Evolutionary conservation across 2,888 invertebrate genomes (phyloP).

Genomic region (Hirtodrosophila duncani): DNA sequence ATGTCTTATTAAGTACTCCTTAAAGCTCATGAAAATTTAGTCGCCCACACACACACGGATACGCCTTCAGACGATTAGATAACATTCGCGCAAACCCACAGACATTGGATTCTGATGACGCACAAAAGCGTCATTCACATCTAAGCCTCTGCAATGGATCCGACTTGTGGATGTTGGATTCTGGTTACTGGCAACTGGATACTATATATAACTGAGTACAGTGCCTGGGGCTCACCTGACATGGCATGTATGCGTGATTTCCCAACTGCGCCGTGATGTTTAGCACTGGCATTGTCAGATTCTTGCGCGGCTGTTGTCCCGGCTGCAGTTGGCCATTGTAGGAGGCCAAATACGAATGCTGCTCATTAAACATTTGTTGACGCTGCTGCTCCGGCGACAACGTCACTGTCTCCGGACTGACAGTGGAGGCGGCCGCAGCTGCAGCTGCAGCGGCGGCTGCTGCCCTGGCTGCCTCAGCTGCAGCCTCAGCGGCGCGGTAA

Average conservation of each 20-base stretch:
- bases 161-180: too few species aligned
- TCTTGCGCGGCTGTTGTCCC: conserved; percentile 44
- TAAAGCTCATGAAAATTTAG: too few species aligned
- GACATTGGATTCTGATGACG: too few species aligned
- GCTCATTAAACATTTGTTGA: conserved; percentile 63
- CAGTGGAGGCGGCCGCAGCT: conserved; percentile 42
- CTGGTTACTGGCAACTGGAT: too few species aligned
- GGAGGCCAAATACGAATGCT: conserved; percentile 72
- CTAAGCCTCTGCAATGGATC: too few species aligned
- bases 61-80: too few species aligned
- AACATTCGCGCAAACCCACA: too few species aligned
- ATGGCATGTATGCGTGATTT: conserved; percentile 93
- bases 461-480: conserved; percentile 46
- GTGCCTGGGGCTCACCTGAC: conserved; percentile 88
- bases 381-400: conserved; percentile 65
- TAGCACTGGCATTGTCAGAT: conserved; percentile 79
- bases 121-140: too few species aligned
- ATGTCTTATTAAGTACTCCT: too few species aligned
- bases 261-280: conserved; percentile 94
- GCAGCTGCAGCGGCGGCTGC: conserved; percentile 45
- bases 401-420: conserved; percentile 38
- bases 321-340: conserved; percentile 44
- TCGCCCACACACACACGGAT: too few species aligned
- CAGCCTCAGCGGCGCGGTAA: conserved; percentile 58
- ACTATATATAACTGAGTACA: too few species aligned